These are phyloP conservation scores for Myiozetetes cayanensis DNA, from an alignment of 2,113 vertebrate species.

Conservation along the genomic window DNA sequence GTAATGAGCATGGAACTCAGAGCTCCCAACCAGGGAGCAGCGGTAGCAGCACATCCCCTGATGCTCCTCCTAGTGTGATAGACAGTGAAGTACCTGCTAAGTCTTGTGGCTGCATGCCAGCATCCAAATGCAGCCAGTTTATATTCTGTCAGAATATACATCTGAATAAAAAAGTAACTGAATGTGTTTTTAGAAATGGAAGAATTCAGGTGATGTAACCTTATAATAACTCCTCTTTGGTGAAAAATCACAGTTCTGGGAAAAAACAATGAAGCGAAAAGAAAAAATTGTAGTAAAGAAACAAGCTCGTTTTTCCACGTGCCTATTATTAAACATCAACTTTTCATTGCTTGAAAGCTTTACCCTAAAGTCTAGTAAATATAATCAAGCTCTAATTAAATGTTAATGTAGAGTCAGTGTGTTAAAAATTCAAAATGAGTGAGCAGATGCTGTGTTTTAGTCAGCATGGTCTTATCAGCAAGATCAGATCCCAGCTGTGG, in stretches of 20 bases:
- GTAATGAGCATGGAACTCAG: neutral
- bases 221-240: neutral
- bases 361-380: constrained; percentile 26
- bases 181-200: neutral
- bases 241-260: neutral
- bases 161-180: neutral
- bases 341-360: constrained; percentile 13
- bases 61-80: neutral
- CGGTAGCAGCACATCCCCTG: neutral
- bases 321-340: constrained; percentile 5
- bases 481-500: neutral
- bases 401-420: neutral
- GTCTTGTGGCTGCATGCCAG: neutral
- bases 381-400: constrained; percentile 53
- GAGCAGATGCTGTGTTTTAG: neutral
- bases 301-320: neutral
- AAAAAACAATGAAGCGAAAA: neutral
- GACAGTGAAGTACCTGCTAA: neutral
- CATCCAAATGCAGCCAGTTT: neutral
- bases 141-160: neutral
- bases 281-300: neutral
- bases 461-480: neutral
- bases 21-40: neutral
- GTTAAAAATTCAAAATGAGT: constrained; percentile 40
- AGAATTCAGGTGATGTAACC: neutral